phyloP scores from a whole-genome alignment of 2,888 invertebrate genomes.

The Dinocampus coccinellae region DNA sequence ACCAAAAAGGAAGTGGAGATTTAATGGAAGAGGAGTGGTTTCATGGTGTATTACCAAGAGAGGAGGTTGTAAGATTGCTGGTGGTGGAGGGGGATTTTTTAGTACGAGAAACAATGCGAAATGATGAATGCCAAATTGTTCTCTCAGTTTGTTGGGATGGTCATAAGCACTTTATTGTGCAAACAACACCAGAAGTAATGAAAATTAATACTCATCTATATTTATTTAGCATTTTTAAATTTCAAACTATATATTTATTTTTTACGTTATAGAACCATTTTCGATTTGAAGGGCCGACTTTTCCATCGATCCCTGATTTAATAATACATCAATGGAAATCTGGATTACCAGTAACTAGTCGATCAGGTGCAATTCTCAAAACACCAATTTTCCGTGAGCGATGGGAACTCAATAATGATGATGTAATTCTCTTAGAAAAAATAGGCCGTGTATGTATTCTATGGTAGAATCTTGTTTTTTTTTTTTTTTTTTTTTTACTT shows the following conservation, averaged over 20 bases:
- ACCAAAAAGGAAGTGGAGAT: conserved; percentile 73
- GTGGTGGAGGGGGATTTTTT: conserved; percentile 95
- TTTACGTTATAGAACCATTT: conserved; percentile 82
- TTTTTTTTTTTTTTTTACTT: background rate
- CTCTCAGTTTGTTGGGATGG: conserved; percentile 96
- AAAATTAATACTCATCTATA: background rate
- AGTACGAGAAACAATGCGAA: conserved; percentile 92
- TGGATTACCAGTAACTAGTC: conserved; percentile 89
- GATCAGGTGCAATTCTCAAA: conserved; percentile 90
- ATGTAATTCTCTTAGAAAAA: conserved; percentile 91
- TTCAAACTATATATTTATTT: no score
- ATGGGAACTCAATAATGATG: conserved; percentile 97
- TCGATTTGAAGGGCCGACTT: conserved; percentile 94
- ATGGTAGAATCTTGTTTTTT: background rate
- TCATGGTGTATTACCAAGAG: conserved; percentile 95
- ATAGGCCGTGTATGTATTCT: conserved; percentile 85
- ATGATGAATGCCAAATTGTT: conserved; percentile 93
- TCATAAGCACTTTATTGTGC: conserved; percentile 97
- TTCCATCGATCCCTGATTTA: conserved; percentile 92
- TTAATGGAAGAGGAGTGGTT: conserved; percentile 96
- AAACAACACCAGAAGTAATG: conserved; percentile 88
- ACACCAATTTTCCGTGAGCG: conserved; percentile 89
- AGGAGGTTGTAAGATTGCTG: conserved; percentile 92
- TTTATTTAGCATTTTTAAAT: no score
- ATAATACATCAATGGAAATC: conserved; percentile 90